Conservation (phyloP, 92 coral and sea anemone genomes). For the Paramuricea clavata region DNA sequence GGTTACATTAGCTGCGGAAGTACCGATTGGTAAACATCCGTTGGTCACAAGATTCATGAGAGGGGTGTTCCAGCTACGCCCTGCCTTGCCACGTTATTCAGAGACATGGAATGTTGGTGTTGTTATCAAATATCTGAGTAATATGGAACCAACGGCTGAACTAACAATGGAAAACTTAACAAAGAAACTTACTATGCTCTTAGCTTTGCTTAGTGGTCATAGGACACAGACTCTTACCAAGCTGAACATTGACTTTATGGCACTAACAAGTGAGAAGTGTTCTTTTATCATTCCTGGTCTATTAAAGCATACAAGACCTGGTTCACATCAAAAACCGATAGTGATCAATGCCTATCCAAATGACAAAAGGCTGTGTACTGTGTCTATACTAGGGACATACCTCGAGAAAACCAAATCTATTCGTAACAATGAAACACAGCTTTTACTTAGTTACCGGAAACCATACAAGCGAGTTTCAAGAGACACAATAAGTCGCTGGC, state of each 20-base stretch:
- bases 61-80: slow-evolving; percentile 57
- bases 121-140: slow-evolving; percentile 68
- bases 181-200: not conserved
- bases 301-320: not conserved
- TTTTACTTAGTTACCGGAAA: not conserved
- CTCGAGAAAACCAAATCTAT: no score
- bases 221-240: not conserved
- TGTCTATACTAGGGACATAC: no score
- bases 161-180: slow-evolving; percentile 61
- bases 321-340: not conserved
- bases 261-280: not conserved
- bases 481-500: not conserved
- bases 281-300: not conserved
- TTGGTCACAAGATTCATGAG: slow-evolving; percentile 60
- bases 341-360: not conserved
- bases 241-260: not conserved
- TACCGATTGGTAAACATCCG: slow-evolving; percentile 66
- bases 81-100: slow-evolving; percentile 67
- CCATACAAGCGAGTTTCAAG: not conserved
- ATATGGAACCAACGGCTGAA: slow-evolving; percentile 54
- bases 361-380: no score
- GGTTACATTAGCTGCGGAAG: slow-evolving; percentile 28
- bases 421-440: no score
- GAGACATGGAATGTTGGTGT: slow-evolving; percentile 69
- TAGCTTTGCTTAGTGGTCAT: slow-evolving; percentile 1